Conservation (phyloP, 2,113 vertebrate genomes). For the Abramis brama region DNA sequence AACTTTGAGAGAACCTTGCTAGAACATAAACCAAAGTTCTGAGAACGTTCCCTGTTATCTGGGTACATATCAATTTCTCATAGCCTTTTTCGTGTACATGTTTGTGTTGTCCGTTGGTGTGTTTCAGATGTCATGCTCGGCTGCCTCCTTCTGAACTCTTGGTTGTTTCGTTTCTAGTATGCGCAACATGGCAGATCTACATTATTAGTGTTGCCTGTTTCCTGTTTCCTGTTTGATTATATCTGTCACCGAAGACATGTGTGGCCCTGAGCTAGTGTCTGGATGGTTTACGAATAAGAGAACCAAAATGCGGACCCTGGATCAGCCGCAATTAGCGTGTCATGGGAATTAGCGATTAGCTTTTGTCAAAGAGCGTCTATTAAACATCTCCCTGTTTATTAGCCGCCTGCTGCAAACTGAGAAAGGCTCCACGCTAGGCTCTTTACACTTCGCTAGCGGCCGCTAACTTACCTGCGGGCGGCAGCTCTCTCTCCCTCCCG, state of each 20-base stretch:
- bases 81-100: background rate
- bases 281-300: constrained; percentile 6
- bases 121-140: constrained; percentile 34
- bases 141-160: constrained; percentile 15
- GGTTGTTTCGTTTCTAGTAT: constrained; percentile 22
- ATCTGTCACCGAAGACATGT: constrained; percentile 35
- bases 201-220: constrained; percentile 43
- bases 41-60: no score
- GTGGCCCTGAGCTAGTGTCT: constrained; percentile 17
- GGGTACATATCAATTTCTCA: background rate
- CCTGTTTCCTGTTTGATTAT: constrained; percentile 40
- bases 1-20: no score
- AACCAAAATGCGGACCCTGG: background rate
- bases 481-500: constrained; percentile 4
- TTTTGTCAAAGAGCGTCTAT: background rate
- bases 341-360: constrained; percentile 23
- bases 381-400: constrained; percentile 16
- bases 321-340: background rate
- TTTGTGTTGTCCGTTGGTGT: constrained; percentile 20
- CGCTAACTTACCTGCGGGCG: constrained; percentile 51
- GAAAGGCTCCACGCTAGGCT: constrained; percentile 17
- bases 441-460: constrained; percentile 23
- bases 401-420: constrained; percentile 2
- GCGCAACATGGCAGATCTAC: background rate
- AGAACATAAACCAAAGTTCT: no score